phyloP scores from a whole-genome alignment of 2,888 invertebrate genomes.

The Hartigia nigra region DNA sequence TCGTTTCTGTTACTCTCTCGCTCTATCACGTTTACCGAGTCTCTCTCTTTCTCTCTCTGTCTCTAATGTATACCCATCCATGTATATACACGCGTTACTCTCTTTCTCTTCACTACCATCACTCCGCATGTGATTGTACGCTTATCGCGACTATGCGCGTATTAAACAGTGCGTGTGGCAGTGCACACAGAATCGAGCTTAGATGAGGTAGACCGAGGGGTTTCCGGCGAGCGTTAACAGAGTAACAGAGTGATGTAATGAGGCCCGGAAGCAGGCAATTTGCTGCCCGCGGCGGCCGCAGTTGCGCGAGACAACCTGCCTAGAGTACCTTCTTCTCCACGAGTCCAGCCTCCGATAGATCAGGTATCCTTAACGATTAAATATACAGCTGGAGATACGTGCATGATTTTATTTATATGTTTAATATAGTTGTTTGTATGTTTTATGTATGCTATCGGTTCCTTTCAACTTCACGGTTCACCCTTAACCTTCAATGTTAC shows the following conservation, averaged over 20 bases:
- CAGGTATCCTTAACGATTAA: constrained; percentile 23
- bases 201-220: constrained; percentile 64
- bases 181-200: constrained; percentile 40
- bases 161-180: constrained; percentile 47
- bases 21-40: neutral
- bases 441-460: neutral
- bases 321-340: constrained; percentile 54
- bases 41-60: neutral
- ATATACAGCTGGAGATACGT: neutral
- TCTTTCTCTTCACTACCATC: neutral
- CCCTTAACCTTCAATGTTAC: neutral
- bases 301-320: constrained; percentile 65
- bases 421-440: neutral
- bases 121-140: constrained; percentile 22
- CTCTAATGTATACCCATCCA: neutral
- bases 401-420: neutral
- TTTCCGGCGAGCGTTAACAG: constrained; percentile 67
- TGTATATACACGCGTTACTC: neutral
- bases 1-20: neutral
- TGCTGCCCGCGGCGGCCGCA: constrained; percentile 62
- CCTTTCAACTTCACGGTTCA: neutral
- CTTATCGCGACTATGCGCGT: constrained; percentile 40
- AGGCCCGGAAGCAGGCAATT: constrained; percentile 67
- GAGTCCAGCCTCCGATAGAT: constrained; percentile 44
- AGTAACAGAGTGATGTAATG: constrained; percentile 67